Evolutionary conservation across 2,888 invertebrate genomes (phyloP).

Genomic region (Pseudococcus longispinus): DNA sequence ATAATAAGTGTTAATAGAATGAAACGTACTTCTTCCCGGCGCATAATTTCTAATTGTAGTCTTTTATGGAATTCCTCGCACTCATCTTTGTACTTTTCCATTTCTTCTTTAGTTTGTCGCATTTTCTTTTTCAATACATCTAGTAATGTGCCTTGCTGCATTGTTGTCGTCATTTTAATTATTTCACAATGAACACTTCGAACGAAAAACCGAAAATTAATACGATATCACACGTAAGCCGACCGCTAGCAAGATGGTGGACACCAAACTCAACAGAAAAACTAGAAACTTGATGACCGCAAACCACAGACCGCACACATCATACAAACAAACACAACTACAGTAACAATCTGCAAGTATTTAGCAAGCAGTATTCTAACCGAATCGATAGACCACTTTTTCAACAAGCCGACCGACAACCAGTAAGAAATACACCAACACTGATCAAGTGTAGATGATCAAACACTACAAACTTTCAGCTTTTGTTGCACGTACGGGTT

Average conservation of each 20-base stretch:
- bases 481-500: not conserved
- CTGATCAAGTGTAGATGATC: not conserved
- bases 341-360: constrained; percentile 47
- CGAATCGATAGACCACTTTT: constrained; percentile 46
- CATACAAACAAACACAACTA: constrained; percentile 52
- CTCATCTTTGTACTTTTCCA: constrained; percentile 98
- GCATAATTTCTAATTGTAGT: constrained; percentile 92
- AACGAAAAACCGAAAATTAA: constrained; percentile 43
- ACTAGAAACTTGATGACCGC: constrained; percentile 54
- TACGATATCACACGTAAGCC: constrained; percentile 49
- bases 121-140: constrained; percentile 99
- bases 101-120: constrained; percentile 98
- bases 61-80: constrained; percentile 95
- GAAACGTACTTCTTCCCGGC: constrained; percentile 94
- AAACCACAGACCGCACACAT: constrained; percentile 53
- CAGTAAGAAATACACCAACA: constrained; percentile 35
- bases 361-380: constrained; percentile 35
- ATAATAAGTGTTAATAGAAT: not conserved
- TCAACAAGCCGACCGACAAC: constrained; percentile 32
- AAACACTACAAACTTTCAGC: constrained; percentile 19
- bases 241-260: constrained; percentile 51
- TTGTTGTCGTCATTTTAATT: constrained; percentile 81
- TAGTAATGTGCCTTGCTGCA: constrained; percentile 91
- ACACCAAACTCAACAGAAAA: constrained; percentile 51
- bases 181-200: constrained; percentile 29